phyloP scores from a whole-genome alignment of 2,113 vertebrate genomes.

The Callaeas wilsoni region DNA sequence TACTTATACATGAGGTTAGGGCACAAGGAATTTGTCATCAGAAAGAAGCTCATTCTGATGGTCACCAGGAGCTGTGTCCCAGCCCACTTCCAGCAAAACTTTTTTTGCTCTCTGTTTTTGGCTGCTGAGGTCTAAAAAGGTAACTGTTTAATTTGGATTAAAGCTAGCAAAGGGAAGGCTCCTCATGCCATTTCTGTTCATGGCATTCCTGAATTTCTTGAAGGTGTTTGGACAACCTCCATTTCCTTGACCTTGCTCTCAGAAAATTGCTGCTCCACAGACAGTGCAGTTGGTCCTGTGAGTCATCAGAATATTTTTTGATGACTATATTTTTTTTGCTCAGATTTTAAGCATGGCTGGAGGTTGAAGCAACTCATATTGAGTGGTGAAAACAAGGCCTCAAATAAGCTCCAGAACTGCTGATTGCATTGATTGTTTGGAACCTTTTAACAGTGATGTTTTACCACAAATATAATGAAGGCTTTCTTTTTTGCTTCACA shows the following conservation, averaged over 20 bases:
- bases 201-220: neutral
- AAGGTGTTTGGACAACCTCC: neutral
- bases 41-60: neutral
- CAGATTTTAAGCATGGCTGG: neutral
- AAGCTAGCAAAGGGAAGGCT: neutral
- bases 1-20: accelerated
- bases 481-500: neutral
- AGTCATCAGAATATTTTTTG: neutral
- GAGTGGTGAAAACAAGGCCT: neutral
- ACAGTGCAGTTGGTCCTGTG: no score
- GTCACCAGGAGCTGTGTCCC: neutral
- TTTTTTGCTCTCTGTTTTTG: neutral
- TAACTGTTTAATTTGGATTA: neutral
- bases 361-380: neutral
- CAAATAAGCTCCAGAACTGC: neutral
- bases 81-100: neutral
- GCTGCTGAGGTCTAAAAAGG: neutral
- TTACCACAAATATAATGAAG: neutral
- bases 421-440: constrained; percentile 16
- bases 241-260: neutral
- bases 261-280: neutral
- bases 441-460: neutral
- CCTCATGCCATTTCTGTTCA: accelerated
- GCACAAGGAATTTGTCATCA: neutral
- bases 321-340: neutral